Evolutionary conservation across 2,113 vertebrate species (phyloP), one percentile per base, ranked within the genome.

Genomic region (Tauraco erythrolophus): DNA sequence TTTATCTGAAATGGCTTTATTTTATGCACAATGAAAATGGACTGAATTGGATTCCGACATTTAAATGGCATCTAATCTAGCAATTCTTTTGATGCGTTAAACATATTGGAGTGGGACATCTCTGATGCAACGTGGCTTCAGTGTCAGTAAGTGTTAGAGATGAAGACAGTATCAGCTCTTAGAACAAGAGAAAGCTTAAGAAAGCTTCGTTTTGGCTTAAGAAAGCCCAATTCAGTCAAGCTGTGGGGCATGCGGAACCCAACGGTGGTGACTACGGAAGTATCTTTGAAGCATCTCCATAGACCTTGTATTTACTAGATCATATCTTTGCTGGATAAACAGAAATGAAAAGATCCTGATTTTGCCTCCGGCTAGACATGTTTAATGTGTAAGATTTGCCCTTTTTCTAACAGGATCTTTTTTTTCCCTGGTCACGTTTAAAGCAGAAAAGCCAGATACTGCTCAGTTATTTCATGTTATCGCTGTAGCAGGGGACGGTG

Each of bases 321-420:
- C 69, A 2, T 88, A 87, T 68, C 91, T 92, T 58, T 77, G 25
- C 37, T 70, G 69, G 41, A 84, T 95, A 96, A 95, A 92, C 70
- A 91, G 74, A 91, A 94, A 69, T 92, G 22, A 82, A 94, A 91
- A 82, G 57, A 92, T 81, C 21, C 45, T 61, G 45, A 83, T 91
- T 97, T 91, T 94, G 77, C 95, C 93, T 95, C 48, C 54, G 91
- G 92, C 50, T 51, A 77, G 61, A 82, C 1, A 10, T 82, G 77
- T 91, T 96, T 89, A 78, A 83, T 92, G n/a, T 95, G 81, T 37
- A 76, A 82, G 74, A 62, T 89, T 91, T 94, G 53, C 19, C 58
- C 71, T 92, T 95, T 85, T 72, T 79, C 74, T 77, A 65, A 35
- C 30, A 58, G 37, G 37, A 96, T 15, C 45, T 28, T 33, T 86